Evolutionary conservation across 2,797 vertebrate species (phyloP).

Genomic region (Diceros bicornis): DNA sequence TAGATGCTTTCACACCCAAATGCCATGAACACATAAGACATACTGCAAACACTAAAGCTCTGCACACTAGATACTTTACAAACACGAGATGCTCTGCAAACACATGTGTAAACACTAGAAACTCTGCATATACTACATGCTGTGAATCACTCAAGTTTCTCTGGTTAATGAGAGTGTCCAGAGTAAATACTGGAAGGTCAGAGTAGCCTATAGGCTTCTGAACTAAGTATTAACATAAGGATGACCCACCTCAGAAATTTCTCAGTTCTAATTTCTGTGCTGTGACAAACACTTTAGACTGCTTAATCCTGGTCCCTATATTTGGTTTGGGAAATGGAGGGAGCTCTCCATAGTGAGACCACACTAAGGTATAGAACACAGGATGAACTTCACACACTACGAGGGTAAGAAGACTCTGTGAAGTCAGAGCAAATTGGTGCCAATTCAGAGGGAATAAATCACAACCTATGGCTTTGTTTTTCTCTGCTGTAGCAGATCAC

Average conservation of each 20-base stretch:
- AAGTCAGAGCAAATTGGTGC: not conserved
- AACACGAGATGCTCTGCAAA: not conserved
- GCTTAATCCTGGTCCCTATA: not conserved
- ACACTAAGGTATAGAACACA: slow-evolving; percentile 8
- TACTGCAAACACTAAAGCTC: too few relatives aligned
- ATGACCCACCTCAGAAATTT: not conserved
- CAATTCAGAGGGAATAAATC: slow-evolving; percentile 40
- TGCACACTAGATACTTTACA: not conserved
- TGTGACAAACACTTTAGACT: not conserved
- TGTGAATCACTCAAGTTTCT: not conserved
- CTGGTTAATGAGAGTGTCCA: not conserved
- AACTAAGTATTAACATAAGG: not conserved
- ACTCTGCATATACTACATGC: not conserved
- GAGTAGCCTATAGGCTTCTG: not conserved
- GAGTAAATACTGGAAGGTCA: not conserved
- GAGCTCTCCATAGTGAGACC: not conserved
- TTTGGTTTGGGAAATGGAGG: not conserved
- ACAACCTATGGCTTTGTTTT: slow-evolving; percentile 19
- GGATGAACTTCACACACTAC: not conserved
- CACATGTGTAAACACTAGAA: too few relatives aligned
- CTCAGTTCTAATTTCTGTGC: not conserved
- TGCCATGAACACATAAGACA: too few relatives aligned
- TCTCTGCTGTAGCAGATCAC: slow-evolving; percentile 29
- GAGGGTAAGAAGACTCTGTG: slow-evolving; percentile 34
- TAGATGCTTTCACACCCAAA: not conserved